These are phyloP conservation scores for Trachops cirrhosus DNA, from an alignment of 2,797 vertebrate species.

Conservation along the genomic window DNA sequence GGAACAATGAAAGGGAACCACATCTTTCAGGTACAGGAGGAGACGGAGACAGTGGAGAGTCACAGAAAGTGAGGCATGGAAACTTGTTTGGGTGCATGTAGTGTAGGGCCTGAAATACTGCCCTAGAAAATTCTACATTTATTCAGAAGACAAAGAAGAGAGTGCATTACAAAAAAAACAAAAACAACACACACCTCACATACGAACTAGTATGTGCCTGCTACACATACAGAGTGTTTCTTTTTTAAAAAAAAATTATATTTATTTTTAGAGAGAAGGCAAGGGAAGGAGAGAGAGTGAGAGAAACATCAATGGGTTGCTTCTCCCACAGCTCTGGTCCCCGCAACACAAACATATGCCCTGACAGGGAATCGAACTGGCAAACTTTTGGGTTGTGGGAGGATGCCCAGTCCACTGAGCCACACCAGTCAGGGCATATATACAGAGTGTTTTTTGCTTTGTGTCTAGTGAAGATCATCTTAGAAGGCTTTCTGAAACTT, in stretches of 20 bases:
- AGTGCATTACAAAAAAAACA: not conserved
- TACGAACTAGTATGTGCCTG: not conserved
- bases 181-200: not conserved
- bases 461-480: not conserved
- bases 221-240: no score
- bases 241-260: no score
- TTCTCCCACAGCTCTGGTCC: no score
- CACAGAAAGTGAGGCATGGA: not conserved
- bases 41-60: not conserved
- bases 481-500: not conserved
- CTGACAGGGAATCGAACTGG: no score
- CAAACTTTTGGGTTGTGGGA: no score
- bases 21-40: no score
- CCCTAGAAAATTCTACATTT: not conserved
- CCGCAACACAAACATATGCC: no score
- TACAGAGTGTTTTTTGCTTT: not conserved
- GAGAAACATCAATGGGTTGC: no score
- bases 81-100: accelerated
- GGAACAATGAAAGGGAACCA: not conserved
- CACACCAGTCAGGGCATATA: no score
- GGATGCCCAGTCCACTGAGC: no score
- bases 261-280: no score
- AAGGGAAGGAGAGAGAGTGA: no score
- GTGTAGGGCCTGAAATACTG: not conserved
- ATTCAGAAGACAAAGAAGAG: not conserved